Evolutionary conservation across 2,797 vertebrate genomes (phyloP).

Genomic region (Crenichthys baileyi): DNA sequence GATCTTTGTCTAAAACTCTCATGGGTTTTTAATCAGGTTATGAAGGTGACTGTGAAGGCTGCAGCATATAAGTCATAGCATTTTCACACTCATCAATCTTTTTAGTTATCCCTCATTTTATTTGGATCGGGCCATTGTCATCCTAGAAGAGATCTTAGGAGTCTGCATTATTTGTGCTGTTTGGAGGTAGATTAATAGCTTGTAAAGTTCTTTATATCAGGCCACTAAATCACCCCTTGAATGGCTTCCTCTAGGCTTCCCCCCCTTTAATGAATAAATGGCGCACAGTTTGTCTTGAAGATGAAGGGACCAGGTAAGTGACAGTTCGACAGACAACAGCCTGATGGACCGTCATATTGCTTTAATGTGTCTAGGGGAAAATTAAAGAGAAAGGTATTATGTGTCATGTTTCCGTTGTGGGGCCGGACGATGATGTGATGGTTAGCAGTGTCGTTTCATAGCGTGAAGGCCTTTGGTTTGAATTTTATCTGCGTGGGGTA

Average conservation of each 20-base stretch:
- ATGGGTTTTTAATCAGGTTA: slow-evolving; percentile 9
- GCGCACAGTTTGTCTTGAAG: slow-evolving; percentile 54
- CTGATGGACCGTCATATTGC: slow-evolving; percentile 75
- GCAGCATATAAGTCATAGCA: not conserved
- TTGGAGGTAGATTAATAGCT: slow-evolving; percentile 25
- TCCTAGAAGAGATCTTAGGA: slow-evolving; percentile 1
- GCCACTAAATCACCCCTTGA: slow-evolving; percentile 54
- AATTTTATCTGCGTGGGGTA: not conserved
- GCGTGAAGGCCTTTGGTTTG: slow-evolving; percentile 2
- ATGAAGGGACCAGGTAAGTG: slow-evolving; percentile 50
- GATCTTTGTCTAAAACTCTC: slow-evolving; percentile 9
- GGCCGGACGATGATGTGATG: slow-evolving; percentile 27
- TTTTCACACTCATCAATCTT: slow-evolving; percentile 10
- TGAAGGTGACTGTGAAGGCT: slow-evolving; percentile 14
- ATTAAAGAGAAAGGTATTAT: slow-evolving; percentile 67
- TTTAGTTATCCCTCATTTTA: slow-evolving; percentile 9
- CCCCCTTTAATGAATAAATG: slow-evolving; percentile 46
- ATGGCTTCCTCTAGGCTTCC: slow-evolving; percentile 55
- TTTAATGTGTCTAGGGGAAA: slow-evolving; percentile 75
- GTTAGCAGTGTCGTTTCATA: not conserved
- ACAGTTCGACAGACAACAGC: slow-evolving; percentile 69
- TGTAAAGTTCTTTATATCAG: slow-evolving; percentile 33
- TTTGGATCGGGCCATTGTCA: slow-evolving; percentile 5
- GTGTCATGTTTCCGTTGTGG: slow-evolving; percentile 58
- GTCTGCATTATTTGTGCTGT: slow-evolving; percentile 17